Conservation (phyloP, 2,888 invertebrate species). For the Sphaerophoria rueppellii region DNA sequence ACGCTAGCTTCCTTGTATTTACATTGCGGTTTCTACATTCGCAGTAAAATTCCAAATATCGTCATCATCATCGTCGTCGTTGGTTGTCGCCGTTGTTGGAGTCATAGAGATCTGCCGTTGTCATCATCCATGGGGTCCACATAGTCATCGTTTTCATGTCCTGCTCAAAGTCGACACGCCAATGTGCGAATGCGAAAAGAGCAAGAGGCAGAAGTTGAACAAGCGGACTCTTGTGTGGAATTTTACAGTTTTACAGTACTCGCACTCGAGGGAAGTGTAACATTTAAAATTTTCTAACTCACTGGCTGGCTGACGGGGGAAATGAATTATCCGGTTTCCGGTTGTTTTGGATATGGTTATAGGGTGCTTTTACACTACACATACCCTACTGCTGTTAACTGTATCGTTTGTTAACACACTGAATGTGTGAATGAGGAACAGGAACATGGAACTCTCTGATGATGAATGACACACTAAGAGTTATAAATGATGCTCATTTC, state of each 20-base stretch:
- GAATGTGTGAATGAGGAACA: constrained; percentile 53
- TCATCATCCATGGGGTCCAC: constrained; percentile 13
- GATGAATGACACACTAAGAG: constrained; percentile 57
- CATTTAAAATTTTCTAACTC: constrained; percentile 39
- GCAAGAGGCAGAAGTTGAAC: constrained; percentile 10
- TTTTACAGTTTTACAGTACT: neutral
- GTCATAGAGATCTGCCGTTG: constrained; percentile 5
- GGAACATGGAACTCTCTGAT: constrained; percentile 16
- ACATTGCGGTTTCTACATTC: constrained; percentile 60
- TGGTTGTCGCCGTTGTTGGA: neutral
- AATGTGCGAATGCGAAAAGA: constrained; percentile 10
- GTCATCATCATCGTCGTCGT: constrained; percentile 14
- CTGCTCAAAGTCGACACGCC: neutral
- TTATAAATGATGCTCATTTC: constrained; percentile 63
- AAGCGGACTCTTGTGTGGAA: constrained; percentile 18
- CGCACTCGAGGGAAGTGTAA: constrained; percentile 47
- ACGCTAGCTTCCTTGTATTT: constrained; percentile 43
- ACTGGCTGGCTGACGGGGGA: constrained; percentile 17
- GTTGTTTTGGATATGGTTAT: constrained; percentile 20
- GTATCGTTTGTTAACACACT: constrained; percentile 37
- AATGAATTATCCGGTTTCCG: constrained; percentile 36
- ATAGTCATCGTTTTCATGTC: constrained; percentile 45
- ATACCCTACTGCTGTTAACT: constrained; percentile 39
- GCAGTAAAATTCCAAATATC: constrained; percentile 61
- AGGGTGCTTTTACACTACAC: neutral